Base-by-base conservation (phyloP, 1,140 invertebrate genomes). In the Delia radicum region DNA sequence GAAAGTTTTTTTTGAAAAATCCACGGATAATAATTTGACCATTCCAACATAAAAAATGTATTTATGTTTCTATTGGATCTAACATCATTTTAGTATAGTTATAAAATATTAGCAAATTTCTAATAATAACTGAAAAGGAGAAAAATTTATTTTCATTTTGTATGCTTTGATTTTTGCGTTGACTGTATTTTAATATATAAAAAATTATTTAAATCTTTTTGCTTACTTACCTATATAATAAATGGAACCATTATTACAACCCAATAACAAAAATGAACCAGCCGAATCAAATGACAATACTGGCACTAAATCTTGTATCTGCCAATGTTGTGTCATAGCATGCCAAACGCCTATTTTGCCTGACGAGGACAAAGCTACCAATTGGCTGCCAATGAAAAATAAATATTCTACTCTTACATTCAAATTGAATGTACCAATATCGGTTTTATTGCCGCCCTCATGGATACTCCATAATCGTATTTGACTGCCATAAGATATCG, bases 331-430 rank as follows among this genome's bases (percentile, higher is more conserved):
- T 0, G 96, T 98, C 92, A 97, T 98, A 0, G 96, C 95, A 88
- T 99, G 97, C 97, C 97, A 99, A 18, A 99, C 97, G 7, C 97
- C 97, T 76, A 98, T 96, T 89, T 98, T 98, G n/a, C 97, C 97
- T 24, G 93, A 93, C 2, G 94, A 87, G 46, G 96, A 97, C 18
- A 99, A 88, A 2, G 97, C 97, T 13, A 99, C 97, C 37, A 99
- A 87, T 83, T 99, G 97, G 79, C 94, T 97, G 13, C 97, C 97
- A 87, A 99, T 98, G 84, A 99, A 99, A 84, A 99, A 96, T 61
- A 99, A 88, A 87, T 97, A 95, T 84, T 99, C 97, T 1, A 99
- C 96, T 0, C 94, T 90, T 1, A 97, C 96, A 79, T 95, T 93
- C 6, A 98, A 88, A 87, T 96, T 96, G 81, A 98, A 98, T 48